phyloP scores from a whole-genome alignment of 92 coral and sea anemone species.

The Plumapathes pennacea region DNA sequence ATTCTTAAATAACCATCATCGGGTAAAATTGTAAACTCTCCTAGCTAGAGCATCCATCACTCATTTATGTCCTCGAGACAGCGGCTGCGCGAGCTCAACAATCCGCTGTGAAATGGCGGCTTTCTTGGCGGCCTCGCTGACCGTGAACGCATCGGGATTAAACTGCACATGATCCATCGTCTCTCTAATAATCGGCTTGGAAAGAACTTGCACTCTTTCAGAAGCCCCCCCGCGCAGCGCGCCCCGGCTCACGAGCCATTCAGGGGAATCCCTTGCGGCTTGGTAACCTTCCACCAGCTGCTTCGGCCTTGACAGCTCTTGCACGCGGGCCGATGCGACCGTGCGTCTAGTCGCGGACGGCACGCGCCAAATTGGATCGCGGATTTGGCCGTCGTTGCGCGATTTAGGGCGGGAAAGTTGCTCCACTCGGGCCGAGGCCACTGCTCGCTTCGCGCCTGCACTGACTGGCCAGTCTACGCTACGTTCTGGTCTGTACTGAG shows the following conservation, averaged over 20 bases:
- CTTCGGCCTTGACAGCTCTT: slow-evolving; percentile 80
- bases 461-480: slow-evolving; percentile 69
- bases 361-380: slow-evolving; percentile 93
- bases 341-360: slow-evolving; percentile 73
- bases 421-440: slow-evolving; percentile 66
- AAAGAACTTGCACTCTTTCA: slow-evolving; percentile 71
- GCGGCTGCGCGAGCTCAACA: slow-evolving; percentile 82
- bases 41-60: not conserved
- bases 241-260: slow-evolving; percentile 61
- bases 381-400: slow-evolving; percentile 67
- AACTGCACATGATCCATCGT: slow-evolving; percentile 90
- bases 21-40: no score
- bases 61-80: slow-evolving; percentile 48
- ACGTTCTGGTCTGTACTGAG: slow-evolving; percentile 61
- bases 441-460: slow-evolving; percentile 68
- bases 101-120: slow-evolving; percentile 77
- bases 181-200: slow-evolving; percentile 80
- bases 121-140: slow-evolving; percentile 76
- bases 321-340: slow-evolving; percentile 79
- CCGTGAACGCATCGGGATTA: slow-evolving; percentile 90
- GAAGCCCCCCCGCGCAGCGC: slow-evolving; percentile 83
- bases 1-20: no score
- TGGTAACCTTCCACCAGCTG: slow-evolving; percentile 81
- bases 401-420: slow-evolving; percentile 88
- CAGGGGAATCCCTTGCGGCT: slow-evolving; percentile 62